Base-by-base conservation (phyloP, 2,888 invertebrate species). In the Heliconius ethilla region DNA sequence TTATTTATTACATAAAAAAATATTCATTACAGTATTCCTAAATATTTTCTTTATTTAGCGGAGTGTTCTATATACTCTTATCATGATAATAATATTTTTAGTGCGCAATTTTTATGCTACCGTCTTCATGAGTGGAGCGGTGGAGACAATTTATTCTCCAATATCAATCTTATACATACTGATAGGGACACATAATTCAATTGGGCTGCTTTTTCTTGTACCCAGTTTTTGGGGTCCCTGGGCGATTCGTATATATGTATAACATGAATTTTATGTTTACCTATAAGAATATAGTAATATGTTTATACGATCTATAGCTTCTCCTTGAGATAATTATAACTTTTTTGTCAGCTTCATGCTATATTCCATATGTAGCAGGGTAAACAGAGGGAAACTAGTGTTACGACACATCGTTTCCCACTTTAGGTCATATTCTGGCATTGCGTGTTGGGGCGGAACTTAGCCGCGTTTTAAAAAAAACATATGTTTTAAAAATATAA, bases 111-210 rank as follows among this genome's bases (percentile, higher is more conserved):
- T 65, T 78, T 79, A 81, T 76, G 62, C 73, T 77, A 77, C 74
- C 70, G 75, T 65, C 65, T 75, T 75, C 73, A 79, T 63, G 78
- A 72, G 76, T 78, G 79, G 73, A 76, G 80, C 81, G 82, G 79
- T 83, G 82, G 77, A 82, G 81, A 81, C 83, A 83, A 83, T 83
- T 83, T 83, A 83, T 83, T 82, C 79, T 79, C 78, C 82, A 82
- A 83, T 82, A 83, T 83, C 83, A 83, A 83, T 83, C 82, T 83
- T 83, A 83, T 82, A 82, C 79, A 83, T 82, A 83, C 80, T 81
- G 82, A 83, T 83, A 81, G 82, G 78, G 78, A 83, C 79, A 81
- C 82, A 83, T 83, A 83, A 83, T 83, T 83, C 83, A 83, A 83
- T 83, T 83, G 83, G 79, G 79, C 80, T 80, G 82, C 79, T 81